Base-by-base conservation (phyloP, 2,113 vertebrate genomes). In the Daphoenositta chrysoptera region DNA sequence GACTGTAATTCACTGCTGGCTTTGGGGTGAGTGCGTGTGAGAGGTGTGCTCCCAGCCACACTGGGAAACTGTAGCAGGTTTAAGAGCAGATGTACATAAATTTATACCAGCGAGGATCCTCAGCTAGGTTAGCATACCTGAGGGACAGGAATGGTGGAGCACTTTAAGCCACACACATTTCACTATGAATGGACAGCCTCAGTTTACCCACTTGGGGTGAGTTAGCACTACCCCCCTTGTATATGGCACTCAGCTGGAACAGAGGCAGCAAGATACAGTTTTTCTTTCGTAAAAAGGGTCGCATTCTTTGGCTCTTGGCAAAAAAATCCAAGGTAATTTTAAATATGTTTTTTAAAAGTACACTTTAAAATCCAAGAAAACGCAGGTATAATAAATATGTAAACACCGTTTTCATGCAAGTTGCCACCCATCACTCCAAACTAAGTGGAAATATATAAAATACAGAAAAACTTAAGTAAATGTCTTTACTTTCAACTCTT, bases 401-500 rank as follows among this genome's bases (percentile, higher is more conserved):
- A 68, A 83, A 37, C 21, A 66, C 5, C 10, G 50, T 47, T 88
- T 75, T n/a, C 39, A 70, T 31, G 15, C 42, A 51, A 23, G 42
- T 19, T 56, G 40, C 54, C 9, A 2, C 10, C 27, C 30, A 37
- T 35, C 13, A 27, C 37, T 72, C 54, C 50, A 39, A 82, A 50
- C 39, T 14, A 72, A 65, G 33, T 56, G 50, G 42, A 76, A 83
- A 80, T n/a, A 30, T 0, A 12, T 28, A 70, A 65, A 65, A 47
- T 27, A 51, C 7, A 93, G 40, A 50, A 68, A 50, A 71, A 50
- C 4, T 63, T 76, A 68, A 26, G 40, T 23, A 54, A 53, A 27
- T 72, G 45, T 77, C 31, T 87, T 93, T 93, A 98, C 97, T 98
- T 30, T 78, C 69, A 88, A 19, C 20, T 92, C 77, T 88, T 94